These are phyloP conservation scores for Epizoanthus illoricatus DNA, from an alignment of 92 coral and sea anemone species.

Conservation along the genomic window DNA sequence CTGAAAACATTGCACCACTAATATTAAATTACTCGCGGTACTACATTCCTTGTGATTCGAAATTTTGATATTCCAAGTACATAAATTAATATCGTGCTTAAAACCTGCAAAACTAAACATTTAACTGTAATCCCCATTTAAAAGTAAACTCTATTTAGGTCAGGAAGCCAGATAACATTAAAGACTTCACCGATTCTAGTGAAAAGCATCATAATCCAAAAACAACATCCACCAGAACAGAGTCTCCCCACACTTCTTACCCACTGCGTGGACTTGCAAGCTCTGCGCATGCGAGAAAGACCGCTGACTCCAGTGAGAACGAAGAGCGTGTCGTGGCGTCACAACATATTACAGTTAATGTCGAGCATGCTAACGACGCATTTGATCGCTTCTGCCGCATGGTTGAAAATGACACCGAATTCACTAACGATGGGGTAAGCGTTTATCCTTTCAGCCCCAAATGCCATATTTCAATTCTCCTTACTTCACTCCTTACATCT, in stretches of 20 bases:
- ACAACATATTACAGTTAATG: conserved; percentile 1
- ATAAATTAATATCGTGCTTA: too few species aligned
- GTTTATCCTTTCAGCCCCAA: too few species aligned
- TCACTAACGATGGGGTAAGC: conserved; percentile 19
- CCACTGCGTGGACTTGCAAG: neutral
- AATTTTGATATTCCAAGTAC: too few species aligned
- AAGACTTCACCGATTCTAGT: conserved; percentile 15
- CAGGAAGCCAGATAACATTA: neutral
- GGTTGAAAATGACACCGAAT: conserved; percentile 14
- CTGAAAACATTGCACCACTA: too few species aligned
- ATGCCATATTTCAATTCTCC: too few species aligned
- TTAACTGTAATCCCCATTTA: too few species aligned
- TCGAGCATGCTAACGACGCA: neutral
- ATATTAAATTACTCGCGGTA: too few species aligned
- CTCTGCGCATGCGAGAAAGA: neutral
- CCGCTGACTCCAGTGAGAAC: conserved; percentile 18
- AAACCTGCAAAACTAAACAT: too few species aligned
- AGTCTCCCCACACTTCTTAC: neutral
- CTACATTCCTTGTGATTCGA: too few species aligned
- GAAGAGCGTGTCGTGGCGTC: neutral
- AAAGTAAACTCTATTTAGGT: neutral
- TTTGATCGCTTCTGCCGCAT: conserved; percentile 29
- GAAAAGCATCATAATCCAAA: neutral
- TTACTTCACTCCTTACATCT: too few species aligned
- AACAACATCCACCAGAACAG: neutral